Base-by-base conservation (phyloP, 2,113 vertebrate species). In the Siniperca knerii region DNA sequence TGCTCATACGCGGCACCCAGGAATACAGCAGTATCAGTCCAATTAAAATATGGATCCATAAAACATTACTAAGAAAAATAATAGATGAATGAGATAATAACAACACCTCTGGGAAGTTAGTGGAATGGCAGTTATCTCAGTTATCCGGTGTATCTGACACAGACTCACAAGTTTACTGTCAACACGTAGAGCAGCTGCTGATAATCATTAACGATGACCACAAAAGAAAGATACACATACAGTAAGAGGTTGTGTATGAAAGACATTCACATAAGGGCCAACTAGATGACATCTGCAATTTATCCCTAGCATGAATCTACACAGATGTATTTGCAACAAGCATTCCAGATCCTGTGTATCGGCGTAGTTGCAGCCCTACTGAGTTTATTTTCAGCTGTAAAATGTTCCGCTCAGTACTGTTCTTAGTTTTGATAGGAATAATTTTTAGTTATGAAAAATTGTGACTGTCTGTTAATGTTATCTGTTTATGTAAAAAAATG, bases 31-130 rank as follows among this genome's bases (percentile, higher is more conserved):
- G 57, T 7, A 71, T 25, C 52, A 29, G 76, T 84, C 87, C 86
- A 76, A 88, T 66, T 69, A n/a, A 62, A 81, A 60, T 23, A 75
- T 21, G 33, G 72, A 81, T 87, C 77, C 68, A 90, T 89, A 81
- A 93, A 90, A 88, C 79, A 89, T 76, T 10, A 57, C 33, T 29
- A 12, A 73, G 13, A 74, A 77, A 77, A 88, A 88, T 20, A 50
- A 83, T 69, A 57, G 50, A 79, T 57, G 0, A 58, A 75, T 78
- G 23, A 61, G 79, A 86, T 64, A 42, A 64, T 6, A 75, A 81
- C 61, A 35, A 46, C 62, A 10, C 77, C 42, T 54, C 62, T 40
- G 75, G 25, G 79, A 75, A 37, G 76, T 71, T 46, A 18, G 77
- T 18, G 64, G 75, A 76, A 81, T 0, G 20, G 1, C 40, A 50